Conservation (phyloP, 2,888 invertebrate genomes). For the Holacanthella duospinosa region DNA sequence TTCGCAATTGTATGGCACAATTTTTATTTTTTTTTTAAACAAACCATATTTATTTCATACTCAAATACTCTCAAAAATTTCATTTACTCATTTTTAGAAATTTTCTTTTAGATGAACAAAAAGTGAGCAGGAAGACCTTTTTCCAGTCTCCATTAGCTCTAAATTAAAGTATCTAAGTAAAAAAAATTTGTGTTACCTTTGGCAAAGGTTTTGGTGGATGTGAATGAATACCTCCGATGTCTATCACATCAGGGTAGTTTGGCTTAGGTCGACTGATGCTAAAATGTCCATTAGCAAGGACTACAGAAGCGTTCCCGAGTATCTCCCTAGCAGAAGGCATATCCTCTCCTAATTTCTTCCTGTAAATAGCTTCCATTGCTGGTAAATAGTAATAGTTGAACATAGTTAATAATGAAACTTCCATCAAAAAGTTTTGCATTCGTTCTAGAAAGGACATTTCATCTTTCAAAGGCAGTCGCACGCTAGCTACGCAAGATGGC, state of each 20-base stretch:
- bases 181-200: not conserved
- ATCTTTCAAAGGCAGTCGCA: not conserved
- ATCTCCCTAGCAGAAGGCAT: slow-evolving; percentile 1
- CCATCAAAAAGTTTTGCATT: not conserved
- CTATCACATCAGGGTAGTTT: not conserved
- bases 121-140: no score
- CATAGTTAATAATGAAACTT: not conserved
- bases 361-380: not conserved
- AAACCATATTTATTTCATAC: no score
- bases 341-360: not conserved
- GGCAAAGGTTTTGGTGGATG: slow-evolving; percentile 12
- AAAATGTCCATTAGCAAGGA: not conserved
- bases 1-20: no score
- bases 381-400: not conserved
- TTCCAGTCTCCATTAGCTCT: no score
- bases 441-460: not conserved
- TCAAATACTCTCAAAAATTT: no score
- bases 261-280: not conserved
- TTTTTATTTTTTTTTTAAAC: no score
- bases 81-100: no score
- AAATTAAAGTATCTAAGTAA: no score
- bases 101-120: no score
- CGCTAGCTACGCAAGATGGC: not conserved
- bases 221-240: slow-evolving; percentile 1
- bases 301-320: not conserved